A percentile compares a stretch with the other conserved stretches of the same genome.
These are phyloP conservation scores for Perca fluviatilis DNA, from an alignment of 2,113 vertebrate species.

Conservation along the genomic window DNA sequence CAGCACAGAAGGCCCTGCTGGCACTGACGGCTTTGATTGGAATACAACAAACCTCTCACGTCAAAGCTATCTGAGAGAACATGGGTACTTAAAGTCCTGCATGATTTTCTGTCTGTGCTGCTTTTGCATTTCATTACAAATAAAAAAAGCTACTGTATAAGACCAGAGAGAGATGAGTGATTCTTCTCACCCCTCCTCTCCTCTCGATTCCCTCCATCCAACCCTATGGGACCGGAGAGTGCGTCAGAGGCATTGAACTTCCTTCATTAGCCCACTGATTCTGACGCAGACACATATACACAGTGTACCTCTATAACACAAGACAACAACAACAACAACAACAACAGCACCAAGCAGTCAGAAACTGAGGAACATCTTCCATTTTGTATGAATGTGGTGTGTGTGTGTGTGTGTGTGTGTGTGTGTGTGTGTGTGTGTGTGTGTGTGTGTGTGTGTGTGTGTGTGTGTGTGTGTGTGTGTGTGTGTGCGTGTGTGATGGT, in stretches of 20 bases:
- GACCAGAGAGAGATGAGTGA: constrained; percentile 38
- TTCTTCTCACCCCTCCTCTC: constrained; percentile 37
- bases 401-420: too few relatives aligned
- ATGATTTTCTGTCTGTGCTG: neutral
- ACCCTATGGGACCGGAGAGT: constrained; percentile 68
- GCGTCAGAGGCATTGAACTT: constrained; percentile 75
- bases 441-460: neutral
- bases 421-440: neutral
- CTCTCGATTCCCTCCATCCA: constrained; percentile 52
- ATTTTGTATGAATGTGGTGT: constrained; percentile 25
- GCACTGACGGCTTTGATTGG: too few relatives aligned
- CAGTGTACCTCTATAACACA: constrained; percentile 47
- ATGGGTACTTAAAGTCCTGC: neutral
- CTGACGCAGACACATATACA: constrained; percentile 58
- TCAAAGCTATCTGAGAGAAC: neutral
- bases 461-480: neutral
- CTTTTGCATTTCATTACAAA: constrained; percentile 35
- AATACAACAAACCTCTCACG: neutral
- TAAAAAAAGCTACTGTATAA: neutral
- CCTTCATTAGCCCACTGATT: constrained; percentile 74
- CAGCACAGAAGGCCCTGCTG: too few relatives aligned
- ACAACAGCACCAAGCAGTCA: constrained; percentile 34
- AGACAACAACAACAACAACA: constrained; percentile 29
- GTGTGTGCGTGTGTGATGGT: neutral
- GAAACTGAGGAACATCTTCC: constrained; percentile 49